Evolutionary conservation across 2,113 vertebrate species (phyloP).

Genomic region (Oreochromis tanganicae): DNA sequence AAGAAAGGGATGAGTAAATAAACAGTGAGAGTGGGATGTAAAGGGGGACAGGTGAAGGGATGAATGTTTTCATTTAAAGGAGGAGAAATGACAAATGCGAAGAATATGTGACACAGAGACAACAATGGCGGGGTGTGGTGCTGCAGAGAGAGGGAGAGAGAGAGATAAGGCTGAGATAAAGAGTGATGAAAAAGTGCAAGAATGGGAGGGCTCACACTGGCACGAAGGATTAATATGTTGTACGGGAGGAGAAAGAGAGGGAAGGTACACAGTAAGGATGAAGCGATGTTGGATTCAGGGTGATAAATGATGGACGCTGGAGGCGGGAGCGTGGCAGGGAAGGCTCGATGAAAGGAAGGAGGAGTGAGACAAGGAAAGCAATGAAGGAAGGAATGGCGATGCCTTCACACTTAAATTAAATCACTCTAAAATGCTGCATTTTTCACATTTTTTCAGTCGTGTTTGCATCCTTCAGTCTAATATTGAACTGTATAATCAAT

Average conservation of each 20-base stretch:
- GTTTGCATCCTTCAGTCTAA: neutral
- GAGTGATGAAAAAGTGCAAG: conserved; percentile 14
- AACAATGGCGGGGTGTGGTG: conserved; percentile 5
- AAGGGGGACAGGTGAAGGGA: neutral
- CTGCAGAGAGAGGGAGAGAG: neutral
- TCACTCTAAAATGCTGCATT: neutral
- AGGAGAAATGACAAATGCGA: neutral
- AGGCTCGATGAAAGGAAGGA: neutral
- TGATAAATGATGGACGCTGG: conserved; percentile 28
- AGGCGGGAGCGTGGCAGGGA: neutral
- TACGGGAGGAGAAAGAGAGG: neutral
- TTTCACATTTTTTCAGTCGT: neutral
- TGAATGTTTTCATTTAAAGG: neutral
- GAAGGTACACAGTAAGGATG: conserved; percentile 24
- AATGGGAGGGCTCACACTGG: conserved; percentile 4
- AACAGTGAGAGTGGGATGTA: neutral
- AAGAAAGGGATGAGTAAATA: neutral
- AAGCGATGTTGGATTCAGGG: neutral
- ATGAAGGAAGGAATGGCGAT: conserved; percentile 1
- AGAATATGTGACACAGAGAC: neutral
- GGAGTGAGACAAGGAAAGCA: neutral
- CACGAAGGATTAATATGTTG: conserved; percentile 32
- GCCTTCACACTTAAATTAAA: neutral
- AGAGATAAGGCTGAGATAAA: conserved; percentile 20
- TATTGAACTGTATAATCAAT: neutral